Percentiles rank a stretch among this genome's conserved stretches.
phyloP scores from a whole-genome alignment of 1,140 invertebrate genomes.

The Eueides isabella region DNA sequence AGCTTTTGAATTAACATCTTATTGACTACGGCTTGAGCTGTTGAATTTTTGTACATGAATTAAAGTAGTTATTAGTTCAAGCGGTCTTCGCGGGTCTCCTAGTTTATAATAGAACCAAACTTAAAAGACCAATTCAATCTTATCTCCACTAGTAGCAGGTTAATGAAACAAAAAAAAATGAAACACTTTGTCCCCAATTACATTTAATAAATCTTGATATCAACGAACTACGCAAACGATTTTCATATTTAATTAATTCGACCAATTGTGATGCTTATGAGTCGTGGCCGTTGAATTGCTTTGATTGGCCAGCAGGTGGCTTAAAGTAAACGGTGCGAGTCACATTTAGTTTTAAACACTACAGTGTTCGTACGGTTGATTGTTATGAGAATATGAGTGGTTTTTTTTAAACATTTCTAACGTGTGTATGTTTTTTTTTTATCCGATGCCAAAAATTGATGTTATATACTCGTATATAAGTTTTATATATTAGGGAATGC shows the following conservation, averaged over 20 bases:
- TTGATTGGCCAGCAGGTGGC: conserved; percentile 8
- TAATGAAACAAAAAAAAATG: not conserved
- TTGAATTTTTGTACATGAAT: too few relatives aligned
- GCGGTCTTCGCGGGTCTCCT: too few relatives aligned
- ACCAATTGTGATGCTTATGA: not conserved
- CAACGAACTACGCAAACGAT: not conserved
- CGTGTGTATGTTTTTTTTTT: not conserved
- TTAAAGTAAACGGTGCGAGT: not conserved
- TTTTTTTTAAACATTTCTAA: not conserved
- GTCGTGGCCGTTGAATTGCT: not conserved
- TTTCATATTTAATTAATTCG: not conserved
- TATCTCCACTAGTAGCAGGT: not conserved
- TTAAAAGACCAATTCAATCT: too few relatives aligned
- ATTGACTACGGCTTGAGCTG: too few relatives aligned
- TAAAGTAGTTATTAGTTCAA: too few relatives aligned
- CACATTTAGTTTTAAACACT: not conserved
- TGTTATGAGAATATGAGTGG: not conserved
- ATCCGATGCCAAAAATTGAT: too few relatives aligned
- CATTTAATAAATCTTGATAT: conserved; percentile 4
- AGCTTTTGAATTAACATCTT: too few relatives aligned
- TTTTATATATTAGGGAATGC: too few relatives aligned
- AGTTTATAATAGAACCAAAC: too few relatives aligned
- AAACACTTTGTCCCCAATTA: not conserved
- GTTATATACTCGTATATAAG: too few relatives aligned
- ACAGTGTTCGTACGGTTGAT: not conserved